phyloP scores from a whole-genome alignment of 2,888 invertebrate species.

The Lumbricus terrestris region DNA sequence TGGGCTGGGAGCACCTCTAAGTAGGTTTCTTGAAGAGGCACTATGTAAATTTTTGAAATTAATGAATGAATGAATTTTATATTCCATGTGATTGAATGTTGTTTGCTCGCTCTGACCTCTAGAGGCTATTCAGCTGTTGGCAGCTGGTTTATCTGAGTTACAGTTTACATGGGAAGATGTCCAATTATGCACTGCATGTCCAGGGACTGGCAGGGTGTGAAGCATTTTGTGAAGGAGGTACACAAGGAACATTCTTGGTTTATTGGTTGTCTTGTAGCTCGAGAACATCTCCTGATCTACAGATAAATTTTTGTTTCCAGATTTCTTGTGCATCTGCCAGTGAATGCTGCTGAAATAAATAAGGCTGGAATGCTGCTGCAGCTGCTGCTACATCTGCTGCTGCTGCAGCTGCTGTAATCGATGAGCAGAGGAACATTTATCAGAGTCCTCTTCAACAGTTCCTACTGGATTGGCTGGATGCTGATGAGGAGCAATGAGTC shows the following conservation, averaged over 20 bases:
- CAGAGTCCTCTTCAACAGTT: neutral
- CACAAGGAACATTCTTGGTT: neutral
- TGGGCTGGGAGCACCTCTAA: too few species aligned
- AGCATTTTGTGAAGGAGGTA: neutral
- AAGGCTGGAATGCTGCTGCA: neutral
- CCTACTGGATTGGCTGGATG: neutral
- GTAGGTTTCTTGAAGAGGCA: too few species aligned
- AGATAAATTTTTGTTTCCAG: neutral
- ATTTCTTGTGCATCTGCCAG: neutral
- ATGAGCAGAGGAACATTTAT: neutral
- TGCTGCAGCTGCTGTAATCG: neutral
- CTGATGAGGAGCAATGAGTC: neutral
- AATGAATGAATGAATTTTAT: too few species aligned
- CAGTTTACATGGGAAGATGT: neutral
- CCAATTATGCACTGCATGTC: neutral
- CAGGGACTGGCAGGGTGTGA: neutral
- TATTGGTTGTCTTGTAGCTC: neutral
- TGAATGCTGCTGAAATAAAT: slow-evolving; percentile 9
- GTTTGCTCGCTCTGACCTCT: neutral
- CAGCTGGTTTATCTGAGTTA: neutral
- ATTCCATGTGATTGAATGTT: neutral
- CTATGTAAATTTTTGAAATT: too few species aligned
- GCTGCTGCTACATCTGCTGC: neutral
- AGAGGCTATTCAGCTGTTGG: neutral
- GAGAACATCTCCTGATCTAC: neutral